A percentile compares a stretch with the other conserved stretches of the same genome.
Conservation (phyloP, 2,113 vertebrate genomes). For the Hippocampus zosterae region DNA sequence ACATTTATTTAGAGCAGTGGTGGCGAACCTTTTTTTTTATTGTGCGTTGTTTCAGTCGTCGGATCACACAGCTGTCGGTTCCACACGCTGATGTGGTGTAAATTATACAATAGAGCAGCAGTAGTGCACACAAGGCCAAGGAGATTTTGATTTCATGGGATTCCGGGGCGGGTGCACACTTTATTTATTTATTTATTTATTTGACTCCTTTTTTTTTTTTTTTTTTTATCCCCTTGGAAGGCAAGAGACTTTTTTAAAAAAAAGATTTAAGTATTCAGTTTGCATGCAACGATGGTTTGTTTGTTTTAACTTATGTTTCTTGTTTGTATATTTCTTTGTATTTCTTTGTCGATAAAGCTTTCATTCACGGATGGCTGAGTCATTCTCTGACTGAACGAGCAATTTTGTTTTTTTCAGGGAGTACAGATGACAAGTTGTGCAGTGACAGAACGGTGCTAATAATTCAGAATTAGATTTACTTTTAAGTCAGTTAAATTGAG, state of each 20-base stretch:
- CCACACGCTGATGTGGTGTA: not conserved
- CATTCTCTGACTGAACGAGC: not conserved
- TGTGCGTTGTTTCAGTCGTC: not conserved
- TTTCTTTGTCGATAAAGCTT: not conserved
- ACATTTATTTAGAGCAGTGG: not conserved
- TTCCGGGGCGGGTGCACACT: not conserved
- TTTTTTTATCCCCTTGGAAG: constrained; percentile 20
- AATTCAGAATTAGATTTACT: not conserved
- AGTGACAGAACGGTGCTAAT: too few species aligned
- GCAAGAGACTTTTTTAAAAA: constrained; percentile 22
- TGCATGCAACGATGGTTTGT: constrained; percentile 17
- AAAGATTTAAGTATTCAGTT: constrained; percentile 24
- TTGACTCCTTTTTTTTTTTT: constrained; percentile 32
- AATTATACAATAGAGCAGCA: not conserved
- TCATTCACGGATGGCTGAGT: not conserved
- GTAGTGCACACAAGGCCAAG: not conserved
- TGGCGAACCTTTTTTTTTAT: not conserved
- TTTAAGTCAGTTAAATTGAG: not conserved
- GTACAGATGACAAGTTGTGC: not conserved
- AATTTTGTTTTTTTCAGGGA: not conserved
- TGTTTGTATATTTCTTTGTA: not conserved
- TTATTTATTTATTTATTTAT: constrained; percentile 79
- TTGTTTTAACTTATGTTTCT: not conserved
- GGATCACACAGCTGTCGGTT: not conserved
- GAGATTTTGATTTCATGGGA: not conserved